These are phyloP conservation scores for Perca schrenkii DNA, from an alignment of 2,113 vertebrate genomes.

Conservation along the genomic window DNA sequence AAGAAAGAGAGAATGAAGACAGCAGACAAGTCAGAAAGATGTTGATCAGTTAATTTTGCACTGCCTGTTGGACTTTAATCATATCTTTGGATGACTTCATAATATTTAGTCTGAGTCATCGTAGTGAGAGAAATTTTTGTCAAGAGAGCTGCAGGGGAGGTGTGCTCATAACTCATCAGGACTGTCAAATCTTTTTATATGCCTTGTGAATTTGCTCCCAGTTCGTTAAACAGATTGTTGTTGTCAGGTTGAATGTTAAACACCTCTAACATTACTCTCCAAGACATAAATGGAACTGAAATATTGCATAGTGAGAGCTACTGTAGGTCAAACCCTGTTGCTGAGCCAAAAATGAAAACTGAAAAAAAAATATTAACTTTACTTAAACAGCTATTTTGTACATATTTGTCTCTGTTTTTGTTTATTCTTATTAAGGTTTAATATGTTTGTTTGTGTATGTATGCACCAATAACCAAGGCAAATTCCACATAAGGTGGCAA, in stretches of 20 bases:
- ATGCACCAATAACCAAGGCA: too few species aligned
- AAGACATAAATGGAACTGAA: background rate
- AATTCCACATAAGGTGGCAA: too few species aligned
- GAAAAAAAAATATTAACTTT: too few species aligned
- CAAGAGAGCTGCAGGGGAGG: conserved; percentile 19
- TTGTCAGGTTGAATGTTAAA: background rate
- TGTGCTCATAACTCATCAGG: background rate
- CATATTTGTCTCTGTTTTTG: too few species aligned
- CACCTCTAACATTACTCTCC: background rate
- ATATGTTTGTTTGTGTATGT: too few species aligned
- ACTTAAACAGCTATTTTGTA: too few species aligned
- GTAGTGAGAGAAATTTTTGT: conserved; percentile 18
- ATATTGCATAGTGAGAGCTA: too few species aligned
- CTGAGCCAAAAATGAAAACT: background rate
- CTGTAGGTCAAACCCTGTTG: too few species aligned
- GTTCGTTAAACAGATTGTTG: conserved; percentile 28
- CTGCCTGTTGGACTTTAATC: background rate
- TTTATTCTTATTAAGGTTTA: too few species aligned
- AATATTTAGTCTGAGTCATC: conserved; percentile 6
- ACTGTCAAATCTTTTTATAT: background rate
- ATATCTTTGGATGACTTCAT: background rate
- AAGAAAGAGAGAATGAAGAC: background rate
- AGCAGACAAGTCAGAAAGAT: background rate
- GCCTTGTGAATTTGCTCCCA: background rate
- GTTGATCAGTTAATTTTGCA: background rate